Percentiles rank a stretch among this genome's conserved stretches.
These are phyloP conservation scores for Columba janthina DNA, from an alignment of 2,113 vertebrate species.

Conservation along the genomic window DNA sequence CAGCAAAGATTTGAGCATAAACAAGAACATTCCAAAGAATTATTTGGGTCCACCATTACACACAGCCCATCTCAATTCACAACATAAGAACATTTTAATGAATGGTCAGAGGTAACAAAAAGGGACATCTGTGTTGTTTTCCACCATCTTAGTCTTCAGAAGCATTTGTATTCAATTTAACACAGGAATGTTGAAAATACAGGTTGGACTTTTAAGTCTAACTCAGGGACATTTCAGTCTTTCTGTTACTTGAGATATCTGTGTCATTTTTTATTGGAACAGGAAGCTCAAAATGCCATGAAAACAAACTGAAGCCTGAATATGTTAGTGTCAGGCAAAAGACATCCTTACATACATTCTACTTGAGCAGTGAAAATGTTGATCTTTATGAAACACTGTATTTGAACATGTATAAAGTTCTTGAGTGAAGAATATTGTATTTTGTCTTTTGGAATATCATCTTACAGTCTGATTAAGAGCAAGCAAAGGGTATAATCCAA, in stretches of 20 bases:
- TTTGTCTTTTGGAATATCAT: not conserved
- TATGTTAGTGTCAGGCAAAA: not conserved
- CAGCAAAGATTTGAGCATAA: not conserved
- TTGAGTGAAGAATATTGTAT: not conserved
- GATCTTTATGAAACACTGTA: not conserved
- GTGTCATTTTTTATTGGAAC: not conserved
- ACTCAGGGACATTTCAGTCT: not conserved
- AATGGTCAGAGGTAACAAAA: not conserved
- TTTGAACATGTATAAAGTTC: not conserved
- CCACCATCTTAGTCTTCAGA: not conserved
- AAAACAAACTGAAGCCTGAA: not conserved
- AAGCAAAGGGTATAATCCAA: not conserved
- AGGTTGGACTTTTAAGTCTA: not conserved
- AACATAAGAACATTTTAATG: not conserved
- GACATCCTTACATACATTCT: not conserved
- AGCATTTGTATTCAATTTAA: not conserved
- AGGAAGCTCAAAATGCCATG: not conserved
- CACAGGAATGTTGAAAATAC: not conserved
- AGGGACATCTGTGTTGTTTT: not conserved
- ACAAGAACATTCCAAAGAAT: not conserved
- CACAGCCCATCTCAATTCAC: not conserved
- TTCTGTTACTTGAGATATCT: not conserved
- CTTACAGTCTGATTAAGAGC: not conserved
- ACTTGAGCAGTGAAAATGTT: not conserved
- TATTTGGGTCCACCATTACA: not conserved